Evolutionary conservation across 2,797 vertebrate genomes (phyloP), one percentile per base, ranked within the genome.

Genomic region (Kryptolebias ocellatus): DNA sequence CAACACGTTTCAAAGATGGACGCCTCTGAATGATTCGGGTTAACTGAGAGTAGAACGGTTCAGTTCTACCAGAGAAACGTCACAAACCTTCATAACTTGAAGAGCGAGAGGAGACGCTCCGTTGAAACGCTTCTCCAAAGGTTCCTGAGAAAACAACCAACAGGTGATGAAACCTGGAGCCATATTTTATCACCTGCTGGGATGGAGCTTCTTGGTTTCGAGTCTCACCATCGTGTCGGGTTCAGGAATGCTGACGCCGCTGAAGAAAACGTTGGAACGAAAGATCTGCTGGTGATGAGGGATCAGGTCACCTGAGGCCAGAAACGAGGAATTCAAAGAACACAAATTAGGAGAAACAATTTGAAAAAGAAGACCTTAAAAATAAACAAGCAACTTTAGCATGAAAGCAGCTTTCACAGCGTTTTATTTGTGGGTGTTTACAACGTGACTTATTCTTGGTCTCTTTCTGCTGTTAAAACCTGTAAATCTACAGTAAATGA

Each of bases 211-310:
- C 11, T 42, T 27, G 9, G 16, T 57, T 45, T 11, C 8, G 4
- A 50, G 11, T 50, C 17, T 1, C 87, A 95, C 95, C 87, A 83
- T 95, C 0, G 93, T 94, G 76, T 95, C 94, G 0, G 94, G 94
- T 67, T 96, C 95, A 14, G 96, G 95, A 77, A 97, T 95, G 68
- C 91, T 95, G 90, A 96, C 94, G 71, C 95, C 95, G 4, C 84
- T 95, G 84, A 97, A 97, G 92, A 95, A 96, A 29, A 94, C 92
- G 54, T 97, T 97, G 72, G 94, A 95, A 72, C 79, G 94, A 83
- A 97, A 97, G 67, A 95, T 92, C 82, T 94, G 95, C 65, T 96
- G 95, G 73, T 96, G 96, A 53, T 94, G 93, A 70, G 95, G 95
- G 79, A 95, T 97, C 78, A 97, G 90, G 80, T 96, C 96, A 86